Base-by-base conservation (phyloP, 2,113 vertebrate genomes). In the Cavia porcellus region DNA sequence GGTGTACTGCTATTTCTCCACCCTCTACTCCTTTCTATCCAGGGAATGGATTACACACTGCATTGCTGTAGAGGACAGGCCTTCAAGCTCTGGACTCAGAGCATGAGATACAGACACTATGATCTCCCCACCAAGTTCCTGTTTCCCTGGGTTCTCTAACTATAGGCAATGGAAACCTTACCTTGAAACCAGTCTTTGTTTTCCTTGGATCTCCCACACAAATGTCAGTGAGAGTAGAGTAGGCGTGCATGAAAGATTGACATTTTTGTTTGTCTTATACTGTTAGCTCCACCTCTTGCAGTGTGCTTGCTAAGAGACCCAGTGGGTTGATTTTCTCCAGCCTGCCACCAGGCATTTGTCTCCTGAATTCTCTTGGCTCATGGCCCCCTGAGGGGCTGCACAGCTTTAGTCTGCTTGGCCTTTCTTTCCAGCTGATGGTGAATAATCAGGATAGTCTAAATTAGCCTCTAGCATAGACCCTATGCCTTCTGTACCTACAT, bases 191-290 rank as follows among this genome's bases (percentile, higher is more conserved):
- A 0, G 11, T 10, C 80, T 86, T 75, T 38, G 0, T 66, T 19
- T 70, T 38, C 35, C 79, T 50, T 1, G 25, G 61, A 57, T 93
- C 84, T 50, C 95, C 88, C 11, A 57, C 74, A 50, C 90, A 97
- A 35, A 90, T 94, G 68, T 92, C 14, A 0, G 22, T 82, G 68
- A 20, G 11, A 1, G 0, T 57, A 9, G 47, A 94, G 17, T 30
- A 20, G 1, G 0, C 0, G 3, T 0, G 9, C 14, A 86, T 61
- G 52, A 0, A 0, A 5, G 0, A 14, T 64, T 62, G 32, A 13
- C 94, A 96, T 3, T 13, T 2, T 10, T 0, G 0, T 5, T 92
- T 86, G 7, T 50, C 1, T 47, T 94, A 75, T 28, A 86, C 62
- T 0, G 20, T 90, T 47, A 96, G 55, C 7, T 22, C 0, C 0